Evolutionary conservation across 92 coral and sea anemone genomes (phyloP), one percentile per base, ranked within the genome.

Genomic region (Porites lobata): DNA sequence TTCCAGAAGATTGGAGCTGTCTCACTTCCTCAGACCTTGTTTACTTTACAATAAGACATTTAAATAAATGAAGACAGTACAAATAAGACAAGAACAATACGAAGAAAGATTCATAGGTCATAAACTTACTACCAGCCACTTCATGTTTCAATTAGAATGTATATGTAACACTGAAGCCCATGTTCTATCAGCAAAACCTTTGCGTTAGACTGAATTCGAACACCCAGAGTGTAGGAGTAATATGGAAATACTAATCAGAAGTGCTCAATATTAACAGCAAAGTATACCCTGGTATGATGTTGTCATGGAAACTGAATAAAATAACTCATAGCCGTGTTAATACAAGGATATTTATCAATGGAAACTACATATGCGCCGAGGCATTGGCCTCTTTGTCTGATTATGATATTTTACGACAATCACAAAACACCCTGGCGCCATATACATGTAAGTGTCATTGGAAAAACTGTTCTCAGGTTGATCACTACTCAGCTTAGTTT

Each of bases 291-390:
- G 64, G 47, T 50, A 51, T 80, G 21, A 17, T 53, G 75, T 65
- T 69, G 8, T 57, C 75, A 80, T 80, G 84, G 84, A 66, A 50
- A 80, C 84, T 14, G 50, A 14, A 6, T 15, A 50, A 50, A 26
- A 56, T 17, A 19, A 18, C 8, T 61, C 62, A 14, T 53, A 21
- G 65, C 62, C 65, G 4, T 1, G 63, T 13, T 1, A 69, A 69
- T 69, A 20, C 15, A 58, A 69, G 43, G 7, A 54, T 53, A 9
- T 38, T 54, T 68, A 67, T 67, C 75, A 26, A 68, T 9, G 11
- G 32, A n/a, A 79, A 65, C 58, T 19, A 65, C 66, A 43, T n/a
- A 79, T 65, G 14, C 51, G 43, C 9, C 6, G 7, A 54, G 29
- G 47, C 20, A 75, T 54, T 38, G 6, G 47, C 47, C 47, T 38